A percentile compares a stretch with the other conserved stretches of the same genome.
These are phyloP conservation scores for Rhimphoctona megacephalus DNA, from an alignment of 2,888 invertebrate species.

Conservation along the genomic window DNA sequence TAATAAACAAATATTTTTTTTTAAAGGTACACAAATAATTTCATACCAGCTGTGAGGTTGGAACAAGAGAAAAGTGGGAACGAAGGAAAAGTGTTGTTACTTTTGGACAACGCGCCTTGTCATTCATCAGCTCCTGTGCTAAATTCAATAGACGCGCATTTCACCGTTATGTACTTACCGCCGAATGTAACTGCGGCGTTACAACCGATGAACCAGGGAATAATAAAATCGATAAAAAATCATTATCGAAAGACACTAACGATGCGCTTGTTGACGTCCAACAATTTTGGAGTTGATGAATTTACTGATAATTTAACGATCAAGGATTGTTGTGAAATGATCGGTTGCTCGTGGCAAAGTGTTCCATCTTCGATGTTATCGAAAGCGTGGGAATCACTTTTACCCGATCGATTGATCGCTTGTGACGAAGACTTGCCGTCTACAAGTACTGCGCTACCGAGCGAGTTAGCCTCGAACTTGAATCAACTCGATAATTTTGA, in stretches of 20 bases:
- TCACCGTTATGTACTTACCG: conserved; percentile 18
- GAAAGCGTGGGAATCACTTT: conserved; percentile 14
- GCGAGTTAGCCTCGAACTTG: conserved; percentile 11
- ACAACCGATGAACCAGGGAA: conserved; percentile 23
- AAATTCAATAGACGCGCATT: conserved; percentile 21
- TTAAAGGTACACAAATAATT: conserved; percentile 25
- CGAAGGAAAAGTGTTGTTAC: conserved; percentile 32
- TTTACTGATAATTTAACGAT: conserved; percentile 16
- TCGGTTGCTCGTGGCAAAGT: conserved; percentile 25
- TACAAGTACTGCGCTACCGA: background rate
- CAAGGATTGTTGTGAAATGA: conserved; percentile 29
- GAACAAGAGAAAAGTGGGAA: conserved; percentile 29
- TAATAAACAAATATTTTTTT: background rate
- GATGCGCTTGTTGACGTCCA: conserved; percentile 11
- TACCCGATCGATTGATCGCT: conserved; percentile 1
- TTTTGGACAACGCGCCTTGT: conserved; percentile 34
- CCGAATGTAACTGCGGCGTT: conserved; percentile 9
- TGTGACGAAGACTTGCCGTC: background rate
- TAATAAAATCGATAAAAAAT: conserved; percentile 11
- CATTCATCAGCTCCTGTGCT: conserved; percentile 11
- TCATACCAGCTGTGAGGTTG: conserved; percentile 17
- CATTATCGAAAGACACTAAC: conserved; percentile 18
- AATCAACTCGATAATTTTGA: conserved; percentile 17
- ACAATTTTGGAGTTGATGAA: background rate
- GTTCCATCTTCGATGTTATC: background rate